Evolutionary conservation across 1,140 invertebrate genomes (phyloP), one percentile per base, ranked within the genome.

Genomic region (Leptinotarsa texana): DNA sequence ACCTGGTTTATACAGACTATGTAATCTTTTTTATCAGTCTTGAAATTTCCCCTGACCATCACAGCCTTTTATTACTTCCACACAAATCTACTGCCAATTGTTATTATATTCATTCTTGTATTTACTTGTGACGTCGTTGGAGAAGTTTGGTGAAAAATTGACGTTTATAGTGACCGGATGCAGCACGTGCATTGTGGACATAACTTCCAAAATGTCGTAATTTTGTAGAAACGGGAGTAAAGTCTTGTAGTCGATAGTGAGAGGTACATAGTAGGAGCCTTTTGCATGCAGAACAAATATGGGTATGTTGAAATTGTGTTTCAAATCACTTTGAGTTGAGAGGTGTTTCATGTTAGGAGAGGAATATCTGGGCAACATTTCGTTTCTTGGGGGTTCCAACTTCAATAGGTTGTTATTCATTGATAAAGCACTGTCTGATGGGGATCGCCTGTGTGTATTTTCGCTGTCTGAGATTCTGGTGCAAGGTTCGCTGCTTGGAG

Each of bases 101-200:
- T 77, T 79, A 33, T 75, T 74, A 22, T 74, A 79, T 70, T 80
- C 78, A 65, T 66, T 76, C 51, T 78, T 80, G 49, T 77, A 82
- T 71, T 80, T 80, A 49, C 13, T 67, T 3, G 21, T 57, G 15
- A 57, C 15, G 17, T 76, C 51, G 17, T 75, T 78, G 65, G 75
- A 63, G 33, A 63, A 78, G 69, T 77, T 78, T 15, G 81, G 80
- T 61, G 82, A 81, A 75, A 96, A 96, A 84, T 95, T 95, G 2
- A 97, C 95, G 80, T 93, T 94, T 75, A 97, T 96, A 21, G 94
- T 95, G 69, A 98, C 93, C 3, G 96, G 96, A 87, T 98, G 96
- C 18, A 97, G 88, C 11, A 94, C 89, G 3, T 90, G 87, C 1
- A 89, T 87, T 70, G 87, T 87, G 33, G 89, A 88, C 69, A 87